Evolutionary conservation across 2,797 vertebrate species (phyloP), one percentile per base, ranked within the genome.

Genomic region (Lacerta viridis): DNA sequence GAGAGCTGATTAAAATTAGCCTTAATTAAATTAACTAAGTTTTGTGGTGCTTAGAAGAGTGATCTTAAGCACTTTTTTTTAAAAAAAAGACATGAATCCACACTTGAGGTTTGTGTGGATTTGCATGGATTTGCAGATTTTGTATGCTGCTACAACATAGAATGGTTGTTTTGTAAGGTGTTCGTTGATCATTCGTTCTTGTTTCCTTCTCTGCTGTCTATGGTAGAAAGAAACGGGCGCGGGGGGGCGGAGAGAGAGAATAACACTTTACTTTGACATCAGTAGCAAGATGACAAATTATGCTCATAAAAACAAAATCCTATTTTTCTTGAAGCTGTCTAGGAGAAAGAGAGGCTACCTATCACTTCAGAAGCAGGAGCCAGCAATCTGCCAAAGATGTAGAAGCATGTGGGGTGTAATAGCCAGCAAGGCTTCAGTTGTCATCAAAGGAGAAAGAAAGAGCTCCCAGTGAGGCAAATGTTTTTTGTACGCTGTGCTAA

Each of bases 221-320:
- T 29, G 59, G 6, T 27, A 84, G 68, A 29, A 83, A 39, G 79
- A 55, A 55, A 55, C 13, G 50, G 50, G 50, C 50, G 13, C 2
- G 11, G 50, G 3, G 41, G 46, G 46, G 50, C 13, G 13, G 72
- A 25, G 55, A 18, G 33, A 11, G 64, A 46, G 33, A 46, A 82
- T 71, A 25, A 84, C 25, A 50, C 43, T 86, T 83, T 33, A 9
- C 13, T 13, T 46, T 25, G 41, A 29, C 20, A 13, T 36, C 87
- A 91, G 4, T 80, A 89, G 86, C 76, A 89, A 94, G 90, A 88
- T 91, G 85, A 83, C 74, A 89, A 76, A 87, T 91, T 90, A 36
- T 79, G 1, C 90, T 94, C 90, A 90, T 92, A 86, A 93, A 85
- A 93, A 95, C 72, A 64, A 18, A 84, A 89, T 69, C 15, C 85